Evolutionary conservation across 1,140 invertebrate species (phyloP).

Genomic region (Teleogryllus occipitalis): DNA sequence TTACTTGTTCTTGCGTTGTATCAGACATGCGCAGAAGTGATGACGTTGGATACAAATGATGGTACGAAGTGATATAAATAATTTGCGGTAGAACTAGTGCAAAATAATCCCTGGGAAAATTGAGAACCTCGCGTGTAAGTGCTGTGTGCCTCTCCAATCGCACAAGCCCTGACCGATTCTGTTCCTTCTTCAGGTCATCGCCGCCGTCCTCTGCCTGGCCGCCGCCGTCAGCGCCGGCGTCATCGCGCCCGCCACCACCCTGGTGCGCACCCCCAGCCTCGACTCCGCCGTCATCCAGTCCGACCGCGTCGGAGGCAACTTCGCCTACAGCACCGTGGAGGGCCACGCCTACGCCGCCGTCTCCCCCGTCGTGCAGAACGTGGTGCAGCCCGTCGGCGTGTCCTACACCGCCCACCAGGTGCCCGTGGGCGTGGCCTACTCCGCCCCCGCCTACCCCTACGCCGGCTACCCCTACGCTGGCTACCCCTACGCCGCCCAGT

Average conservation of each 20-base stretch:
- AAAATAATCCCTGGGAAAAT: too few species aligned
- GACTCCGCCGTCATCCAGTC: slow-evolving; percentile 45
- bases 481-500: slow-evolving; percentile 24
- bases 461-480: slow-evolving; percentile 22
- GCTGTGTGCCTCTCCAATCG: too few species aligned
- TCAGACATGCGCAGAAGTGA: too few species aligned
- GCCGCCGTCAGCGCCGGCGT: slow-evolving; percentile 29
- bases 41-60: too few species aligned
- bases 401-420: slow-evolving; percentile 29
- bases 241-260: slow-evolving; percentile 30
- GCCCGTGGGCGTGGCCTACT: slow-evolving; percentile 15
- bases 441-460: slow-evolving; percentile 6
- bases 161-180: too few species aligned
- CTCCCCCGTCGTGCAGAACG: slow-evolving; percentile 38
- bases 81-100: too few species aligned
- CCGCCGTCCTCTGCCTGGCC: slow-evolving; percentile 9
- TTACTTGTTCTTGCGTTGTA: too few species aligned
- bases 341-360: slow-evolving; percentile 43
- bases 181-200: not conserved
- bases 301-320: slow-evolving; percentile 46
- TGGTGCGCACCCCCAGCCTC: slow-evolving; percentile 39
- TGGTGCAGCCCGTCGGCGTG: slow-evolving; percentile 33
- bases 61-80: too few species aligned
- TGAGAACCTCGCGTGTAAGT: too few species aligned
- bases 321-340: slow-evolving; percentile 45